Conservation (phyloP, 2,888 invertebrate species). For the Conops quadrifasciatus region DNA sequence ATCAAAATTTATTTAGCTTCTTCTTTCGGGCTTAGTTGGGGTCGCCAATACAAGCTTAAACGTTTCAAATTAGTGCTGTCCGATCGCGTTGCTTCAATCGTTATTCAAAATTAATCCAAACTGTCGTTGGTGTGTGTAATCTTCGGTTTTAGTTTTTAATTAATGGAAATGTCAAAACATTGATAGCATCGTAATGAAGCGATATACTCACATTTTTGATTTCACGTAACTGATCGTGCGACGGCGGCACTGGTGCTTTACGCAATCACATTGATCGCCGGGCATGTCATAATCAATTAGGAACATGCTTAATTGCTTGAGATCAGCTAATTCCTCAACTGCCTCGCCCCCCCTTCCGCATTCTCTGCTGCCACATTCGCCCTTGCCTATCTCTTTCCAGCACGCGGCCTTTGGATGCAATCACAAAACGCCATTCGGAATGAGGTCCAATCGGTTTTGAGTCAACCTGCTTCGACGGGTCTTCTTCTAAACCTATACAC, state of each 20-base stretch:
- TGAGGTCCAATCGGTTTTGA: no score
- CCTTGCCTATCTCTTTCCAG: no score
- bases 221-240: slow-evolving; percentile 3
- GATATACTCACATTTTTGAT: neutral
- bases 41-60: neutral
- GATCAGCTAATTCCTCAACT: no score
- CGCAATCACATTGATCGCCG: neutral
- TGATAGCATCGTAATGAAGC: neutral
- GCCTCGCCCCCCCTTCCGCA: no score
- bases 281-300: slow-evolving; percentile 31
- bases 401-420: no score
- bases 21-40: neutral
- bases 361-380: no score
- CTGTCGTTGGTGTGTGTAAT: slow-evolving; percentile 7
- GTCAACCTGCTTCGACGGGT: no score
- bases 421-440: no score
- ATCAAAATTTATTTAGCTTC: slow-evolving; percentile 16
- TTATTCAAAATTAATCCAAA: slow-evolving; percentile 32
- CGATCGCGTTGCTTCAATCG: neutral
- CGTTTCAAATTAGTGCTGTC: neutral
- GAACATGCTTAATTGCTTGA: slow-evolving; percentile 22
- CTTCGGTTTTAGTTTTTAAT: neutral
- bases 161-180: slow-evolving; percentile 26
- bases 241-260: neutral
- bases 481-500: no score